Evolutionary conservation across 1,140 invertebrate species (phyloP).

Genomic region (Sycophaga agraensis): DNA sequence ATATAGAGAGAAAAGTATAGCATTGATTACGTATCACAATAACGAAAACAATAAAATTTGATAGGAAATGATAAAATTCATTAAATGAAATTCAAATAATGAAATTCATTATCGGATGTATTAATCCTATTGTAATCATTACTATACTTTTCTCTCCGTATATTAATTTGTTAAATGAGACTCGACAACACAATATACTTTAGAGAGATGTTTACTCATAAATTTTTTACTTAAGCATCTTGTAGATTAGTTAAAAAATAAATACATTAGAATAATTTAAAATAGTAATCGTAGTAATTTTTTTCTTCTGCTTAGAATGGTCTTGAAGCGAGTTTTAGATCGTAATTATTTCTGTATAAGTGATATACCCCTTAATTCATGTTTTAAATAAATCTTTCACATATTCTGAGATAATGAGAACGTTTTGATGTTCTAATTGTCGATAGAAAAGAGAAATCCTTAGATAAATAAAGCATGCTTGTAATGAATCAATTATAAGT

Average conservation of each 20-base stretch:
- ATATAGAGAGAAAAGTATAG: too few species aligned
- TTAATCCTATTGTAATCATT: too few species aligned
- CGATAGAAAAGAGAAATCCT: too few species aligned
- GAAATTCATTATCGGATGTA: neutral
- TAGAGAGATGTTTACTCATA: constrained; percentile 8
- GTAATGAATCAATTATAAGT: constrained; percentile 1
- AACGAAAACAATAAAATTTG: too few species aligned
- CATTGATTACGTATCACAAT: too few species aligned
- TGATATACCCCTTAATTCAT: neutral
- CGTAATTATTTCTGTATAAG: neutral
- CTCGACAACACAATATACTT: neutral
- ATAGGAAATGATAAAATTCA: neutral
- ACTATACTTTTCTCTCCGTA: too few species aligned
- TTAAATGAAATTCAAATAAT: neutral
- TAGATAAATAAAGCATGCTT: constrained; percentile 20
- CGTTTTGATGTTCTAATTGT: neutral
- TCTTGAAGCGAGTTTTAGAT: constrained; percentile 22
- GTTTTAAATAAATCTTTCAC: neutral
- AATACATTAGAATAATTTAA: neutral
- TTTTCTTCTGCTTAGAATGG: constrained; percentile 19
- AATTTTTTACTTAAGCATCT: constrained; percentile 21
- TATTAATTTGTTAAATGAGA: neutral
- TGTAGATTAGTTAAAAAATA: constrained; percentile 26
- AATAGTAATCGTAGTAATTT: constrained; percentile 6
- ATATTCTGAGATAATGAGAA: neutral